A percentile compares a stretch with the other conserved stretches of the same genome.
These are phyloP conservation scores for Thymallus thymallus DNA, from an alignment of 2,113 vertebrate genomes.

Conservation along the genomic window DNA sequence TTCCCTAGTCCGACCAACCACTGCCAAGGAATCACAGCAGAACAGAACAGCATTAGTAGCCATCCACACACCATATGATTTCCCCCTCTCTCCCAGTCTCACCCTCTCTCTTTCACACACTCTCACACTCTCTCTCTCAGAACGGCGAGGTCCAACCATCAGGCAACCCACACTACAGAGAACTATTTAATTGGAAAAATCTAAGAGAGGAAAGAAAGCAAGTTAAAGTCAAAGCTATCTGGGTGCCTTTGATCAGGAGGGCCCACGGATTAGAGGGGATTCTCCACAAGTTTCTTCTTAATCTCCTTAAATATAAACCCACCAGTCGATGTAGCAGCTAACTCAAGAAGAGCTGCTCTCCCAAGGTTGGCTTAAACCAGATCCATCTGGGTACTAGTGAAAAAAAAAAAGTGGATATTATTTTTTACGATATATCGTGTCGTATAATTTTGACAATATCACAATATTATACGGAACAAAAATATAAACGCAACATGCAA, in stretches of 20 bases:
- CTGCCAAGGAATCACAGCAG: constrained; percentile 11
- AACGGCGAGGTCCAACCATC: constrained; percentile 25
- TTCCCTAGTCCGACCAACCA: constrained; percentile 55
- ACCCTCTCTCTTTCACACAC: neutral
- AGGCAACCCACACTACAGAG: constrained; percentile 33
- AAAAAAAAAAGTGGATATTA: too few relatives aligned
- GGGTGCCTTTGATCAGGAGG: constrained; percentile 65
- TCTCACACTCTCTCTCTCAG: constrained; percentile 11
- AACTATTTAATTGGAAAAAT: constrained; percentile 49
- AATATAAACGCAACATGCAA: too few relatives aligned
- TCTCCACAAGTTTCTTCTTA: constrained; percentile 59
- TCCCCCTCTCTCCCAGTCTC: constrained; percentile 30
- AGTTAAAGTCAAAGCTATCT: constrained; percentile 52
- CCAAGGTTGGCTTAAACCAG: constrained; percentile 54
- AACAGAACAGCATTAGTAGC: neutral
- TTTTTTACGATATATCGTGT: too few relatives aligned
- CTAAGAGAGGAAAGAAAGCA: constrained; percentile 32
- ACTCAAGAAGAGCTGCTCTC: constrained; percentile 22
- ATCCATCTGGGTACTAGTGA: constrained; percentile 6
- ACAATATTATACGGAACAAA: too few relatives aligned
- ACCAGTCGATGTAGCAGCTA: constrained; percentile 39
- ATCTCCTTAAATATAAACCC: constrained; percentile 57
- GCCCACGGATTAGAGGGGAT: constrained; percentile 65
- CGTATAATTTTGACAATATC: too few relatives aligned
- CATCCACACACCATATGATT: constrained; percentile 44